phyloP scores from a whole-genome alignment of 2,797 vertebrate genomes.

The Jordanella pulchra region DNA sequence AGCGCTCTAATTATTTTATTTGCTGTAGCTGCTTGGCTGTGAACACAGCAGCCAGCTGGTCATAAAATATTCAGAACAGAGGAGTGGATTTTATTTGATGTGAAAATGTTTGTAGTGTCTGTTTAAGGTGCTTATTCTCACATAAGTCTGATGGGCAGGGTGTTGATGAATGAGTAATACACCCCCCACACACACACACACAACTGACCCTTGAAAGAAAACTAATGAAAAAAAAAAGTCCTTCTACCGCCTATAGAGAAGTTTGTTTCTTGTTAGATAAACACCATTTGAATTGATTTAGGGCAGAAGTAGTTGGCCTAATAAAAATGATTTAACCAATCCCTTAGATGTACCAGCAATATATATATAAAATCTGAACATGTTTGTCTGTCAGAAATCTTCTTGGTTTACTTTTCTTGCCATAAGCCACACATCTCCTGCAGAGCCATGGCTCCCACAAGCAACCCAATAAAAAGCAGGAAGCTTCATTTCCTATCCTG shows the following conservation, averaged over 20 bases:
- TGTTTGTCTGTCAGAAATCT: slow-evolving; percentile 18
- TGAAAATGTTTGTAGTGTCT: background rate
- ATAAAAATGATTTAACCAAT: too few species aligned
- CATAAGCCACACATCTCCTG: slow-evolving; percentile 40
- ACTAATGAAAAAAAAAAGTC: background rate
- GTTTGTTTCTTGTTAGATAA: background rate
- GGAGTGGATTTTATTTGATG: background rate
- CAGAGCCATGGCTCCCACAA: slow-evolving; percentile 59
- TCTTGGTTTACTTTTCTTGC: slow-evolving; percentile 40
- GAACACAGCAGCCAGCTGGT: too few species aligned
- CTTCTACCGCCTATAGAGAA: background rate
- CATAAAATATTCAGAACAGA: background rate
- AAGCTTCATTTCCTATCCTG: slow-evolving; percentile 76
- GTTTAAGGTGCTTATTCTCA: background rate
- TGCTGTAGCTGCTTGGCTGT: too few species aligned
- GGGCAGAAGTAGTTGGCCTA: background rate
- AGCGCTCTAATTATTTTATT: too few species aligned
- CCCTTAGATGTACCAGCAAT: background rate
- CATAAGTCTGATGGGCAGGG: background rate
- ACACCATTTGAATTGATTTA: background rate
- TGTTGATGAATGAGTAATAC: background rate
- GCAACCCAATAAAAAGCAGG: slow-evolving; percentile 70
- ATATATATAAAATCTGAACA: background rate
- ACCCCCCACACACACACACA: too few species aligned
- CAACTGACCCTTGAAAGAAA: background rate